These are phyloP conservation scores for Archaeoteleia sp. DNA, from an alignment of 2,888 invertebrate species.

Conservation along the genomic window DNA sequence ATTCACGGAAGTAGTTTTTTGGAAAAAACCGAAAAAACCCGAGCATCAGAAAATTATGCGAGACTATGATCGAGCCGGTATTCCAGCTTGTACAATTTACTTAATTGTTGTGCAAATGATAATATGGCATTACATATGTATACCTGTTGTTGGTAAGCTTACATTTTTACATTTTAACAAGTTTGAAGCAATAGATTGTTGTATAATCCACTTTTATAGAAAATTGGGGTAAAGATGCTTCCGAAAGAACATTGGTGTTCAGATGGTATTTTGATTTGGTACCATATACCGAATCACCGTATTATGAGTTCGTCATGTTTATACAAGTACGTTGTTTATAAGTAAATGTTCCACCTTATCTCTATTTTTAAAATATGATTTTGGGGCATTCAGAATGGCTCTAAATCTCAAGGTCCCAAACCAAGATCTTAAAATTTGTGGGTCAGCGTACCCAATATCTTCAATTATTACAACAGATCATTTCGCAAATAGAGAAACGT, in stretches of 20 bases:
- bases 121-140: conserved; percentile 52
- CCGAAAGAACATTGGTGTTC: conserved; percentile 32
- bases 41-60: conserved; percentile 48
- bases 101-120: conserved; percentile 46
- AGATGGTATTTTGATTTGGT: conserved; percentile 44
- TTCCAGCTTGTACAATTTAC: conserved; percentile 33
- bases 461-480: too few species aligned
- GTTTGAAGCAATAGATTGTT: conserved; percentile 1
- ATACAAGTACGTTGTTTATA: conserved; percentile 37
- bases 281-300: conserved; percentile 36
- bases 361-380: neutral
- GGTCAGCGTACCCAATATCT: too few species aligned
- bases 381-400: neutral
- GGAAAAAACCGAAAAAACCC: conserved; percentile 47
- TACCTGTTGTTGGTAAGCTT: conserved; percentile 57
- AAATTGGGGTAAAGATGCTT: conserved; percentile 6
- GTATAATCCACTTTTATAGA: conserved; percentile 8
- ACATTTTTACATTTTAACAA: neutral
- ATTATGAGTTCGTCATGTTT: conserved; percentile 37
- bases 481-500: too few species aligned
- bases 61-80: conserved; percentile 48
- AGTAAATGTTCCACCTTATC: too few species aligned
- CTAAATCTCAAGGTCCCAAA: conserved; percentile 1
- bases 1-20: conserved; percentile 54
- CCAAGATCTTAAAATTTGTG: too few species aligned